Base-by-base conservation (phyloP, 2,113 vertebrate genomes). In the Perccottus glenii region DNA sequence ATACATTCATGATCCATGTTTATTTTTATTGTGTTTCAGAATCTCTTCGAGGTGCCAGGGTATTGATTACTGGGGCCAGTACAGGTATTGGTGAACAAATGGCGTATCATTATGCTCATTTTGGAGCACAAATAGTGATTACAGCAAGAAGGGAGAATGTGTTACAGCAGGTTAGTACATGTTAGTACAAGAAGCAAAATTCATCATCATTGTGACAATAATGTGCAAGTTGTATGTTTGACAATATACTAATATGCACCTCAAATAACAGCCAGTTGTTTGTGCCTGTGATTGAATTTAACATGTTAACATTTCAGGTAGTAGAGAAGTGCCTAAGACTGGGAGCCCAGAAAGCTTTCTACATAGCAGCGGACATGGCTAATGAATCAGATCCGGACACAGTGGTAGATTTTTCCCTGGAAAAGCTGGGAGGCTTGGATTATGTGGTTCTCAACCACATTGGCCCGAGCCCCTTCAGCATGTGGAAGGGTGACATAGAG, bases 81-180 rank as follows among this genome's bases (percentile, higher is more conserved):
- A 89, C 89, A 6, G 95, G 96, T 1, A 94, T 97, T 3, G 94
- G 95, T 1, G 94, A 96, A 76, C 94, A 96, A 87, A 87, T 96
- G 69, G 95, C 94, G 0, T 96, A 96, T 74, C 93, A 94, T 57
- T 95, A 93, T 5, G 92, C 94, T 7, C 83, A 84, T 3, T 91
- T 94, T 45, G 94, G 95, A 33, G 92, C 94, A 27, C 88, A 94
- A 55, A 82, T 97, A 10, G 92, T 96, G 14, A 85, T 96, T 70
- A 96, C 95, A 7, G 95, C 94, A 27, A 90, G 92, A 43, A 92
- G 93, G 5, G 93, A 92, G 72, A 81, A 90, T 47, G 88, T 92
- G 0, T 86, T 96, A 78, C 89, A 92, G 63, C 82, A 95, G 93
- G 95, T 96, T 58, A 91, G 88, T 82, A 11, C 47, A 55, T 19